phyloP scores from a whole-genome alignment of 2,113 vertebrate species.

The Equus przewalskii region DNA sequence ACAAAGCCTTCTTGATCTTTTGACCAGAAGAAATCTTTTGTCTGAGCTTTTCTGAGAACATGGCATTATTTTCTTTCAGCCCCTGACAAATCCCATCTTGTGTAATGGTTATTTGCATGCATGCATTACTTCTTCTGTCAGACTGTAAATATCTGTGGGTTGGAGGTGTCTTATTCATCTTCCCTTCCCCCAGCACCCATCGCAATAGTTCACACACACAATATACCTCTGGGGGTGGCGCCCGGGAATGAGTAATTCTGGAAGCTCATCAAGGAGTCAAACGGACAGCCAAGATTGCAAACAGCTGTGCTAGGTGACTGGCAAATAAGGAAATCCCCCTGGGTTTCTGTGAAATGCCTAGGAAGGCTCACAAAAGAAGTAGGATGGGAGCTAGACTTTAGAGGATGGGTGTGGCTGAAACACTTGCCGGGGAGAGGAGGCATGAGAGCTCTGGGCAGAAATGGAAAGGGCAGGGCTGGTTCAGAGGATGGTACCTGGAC shows the following conservation, averaged over 20 bases:
- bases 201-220: background rate
- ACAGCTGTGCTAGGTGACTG: background rate
- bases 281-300: background rate
- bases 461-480: background rate
- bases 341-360: background rate
- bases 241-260: background rate
- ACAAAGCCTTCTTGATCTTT: background rate
- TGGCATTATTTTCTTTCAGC: background rate
- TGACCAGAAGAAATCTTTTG: background rate
- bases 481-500: background rate
- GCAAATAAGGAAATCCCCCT: accelerated
- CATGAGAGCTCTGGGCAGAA: background rate
- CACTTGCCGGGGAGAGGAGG: accelerated
- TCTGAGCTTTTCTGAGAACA: background rate
- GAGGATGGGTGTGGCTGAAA: background rate
- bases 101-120: accelerated
- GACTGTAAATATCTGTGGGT: background rate
- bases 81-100: accelerated
- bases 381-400: background rate
- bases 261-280: background rate
- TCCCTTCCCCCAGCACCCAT: background rate
- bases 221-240: accelerated
- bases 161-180: background rate
- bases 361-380: background rate
- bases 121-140: accelerated